Conservation (phyloP, 2,888 invertebrate species). For the Kryphioiulus occultus region DNA sequence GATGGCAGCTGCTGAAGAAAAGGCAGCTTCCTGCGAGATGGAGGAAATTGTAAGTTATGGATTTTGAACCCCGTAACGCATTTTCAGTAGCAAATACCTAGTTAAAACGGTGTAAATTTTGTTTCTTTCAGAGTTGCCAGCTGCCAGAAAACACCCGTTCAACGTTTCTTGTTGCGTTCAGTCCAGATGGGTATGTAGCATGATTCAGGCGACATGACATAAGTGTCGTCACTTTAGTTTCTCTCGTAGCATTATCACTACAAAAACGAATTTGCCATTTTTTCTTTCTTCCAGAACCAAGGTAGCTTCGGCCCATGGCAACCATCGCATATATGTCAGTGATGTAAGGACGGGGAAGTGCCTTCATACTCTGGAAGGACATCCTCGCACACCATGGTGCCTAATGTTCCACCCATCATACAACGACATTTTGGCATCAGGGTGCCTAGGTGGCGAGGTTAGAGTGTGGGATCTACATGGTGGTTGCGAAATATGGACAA, state of each 20-base stretch:
- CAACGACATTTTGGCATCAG: conserved; percentile 83
- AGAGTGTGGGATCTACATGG: conserved; percentile 87
- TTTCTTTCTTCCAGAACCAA: conserved; percentile 69
- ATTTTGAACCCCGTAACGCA: not conserved
- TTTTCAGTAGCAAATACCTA: not conserved
- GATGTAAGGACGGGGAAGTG: conserved; percentile 80
- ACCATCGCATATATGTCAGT: conserved; percentile 86
- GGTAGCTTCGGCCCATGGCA: conserved; percentile 87
- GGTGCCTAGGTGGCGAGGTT: conserved; percentile 88
- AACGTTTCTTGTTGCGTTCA: conserved; percentile 86
- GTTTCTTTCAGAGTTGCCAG: conserved; percentile 60
- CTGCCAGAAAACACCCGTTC: conserved; percentile 75
- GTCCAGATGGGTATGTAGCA: conserved; percentile 77
- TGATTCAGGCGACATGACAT: not conserved
- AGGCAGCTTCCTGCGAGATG: conserved; percentile 52
- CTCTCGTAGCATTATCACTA: too few relatives aligned
- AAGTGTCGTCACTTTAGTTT: not conserved
- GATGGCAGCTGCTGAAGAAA: conserved; percentile 48
- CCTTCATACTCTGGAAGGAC: conserved; percentile 78
- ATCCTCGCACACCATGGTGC: conserved; percentile 90
- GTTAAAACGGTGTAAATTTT: conserved; percentile 3
- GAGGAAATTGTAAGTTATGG: conserved; percentile 49
- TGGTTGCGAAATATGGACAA: conserved; percentile 84
- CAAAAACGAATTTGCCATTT: too few relatives aligned
- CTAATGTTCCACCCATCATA: conserved; percentile 86